These are phyloP conservation scores for Morbakka virulenta DNA, from an alignment of 30 jellyfish, hydroid and myxozoan species.

Conservation along the genomic window DNA sequence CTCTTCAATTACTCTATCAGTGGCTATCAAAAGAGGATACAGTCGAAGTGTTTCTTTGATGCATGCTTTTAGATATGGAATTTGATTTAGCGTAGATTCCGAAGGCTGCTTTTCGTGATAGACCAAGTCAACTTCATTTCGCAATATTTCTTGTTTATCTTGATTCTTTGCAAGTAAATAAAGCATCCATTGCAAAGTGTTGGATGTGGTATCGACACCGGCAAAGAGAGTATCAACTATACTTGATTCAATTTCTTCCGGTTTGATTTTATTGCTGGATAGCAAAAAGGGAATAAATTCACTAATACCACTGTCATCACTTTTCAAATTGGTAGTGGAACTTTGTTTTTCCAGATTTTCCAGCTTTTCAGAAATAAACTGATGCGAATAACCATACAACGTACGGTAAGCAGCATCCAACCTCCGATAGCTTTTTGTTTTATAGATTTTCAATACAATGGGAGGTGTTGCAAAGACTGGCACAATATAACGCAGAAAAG, in stretches of 20 bases:
- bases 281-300: slow-evolving; percentile 57
- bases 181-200: slow-evolving; percentile 73
- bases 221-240: slow-evolving; percentile 73
- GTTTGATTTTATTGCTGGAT: not conserved
- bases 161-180: slow-evolving; percentile 51
- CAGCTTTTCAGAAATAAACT: slow-evolving; percentile 29
- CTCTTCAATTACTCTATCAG: slow-evolving; percentile 18
- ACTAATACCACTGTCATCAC: not conserved
- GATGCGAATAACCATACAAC: slow-evolving; percentile 30
- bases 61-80: slow-evolving; percentile 27
- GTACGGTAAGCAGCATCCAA: slow-evolving; percentile 26
- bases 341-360: slow-evolving; percentile 3
- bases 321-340: not conserved
- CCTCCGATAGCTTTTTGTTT: slow-evolving; percentile 24
- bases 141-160: slow-evolving; percentile 29
- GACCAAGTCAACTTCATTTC: slow-evolving; percentile 17
- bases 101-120: not conserved
- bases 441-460: not conserved
- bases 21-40: slow-evolving; percentile 33
- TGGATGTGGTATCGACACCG: slow-evolving; percentile 75
- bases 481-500: slow-evolving; percentile 22
- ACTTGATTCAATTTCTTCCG: slow-evolving; percentile 44
- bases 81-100: not conserved
- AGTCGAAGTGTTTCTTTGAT: slow-evolving; percentile 67
- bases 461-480: slow-evolving; percentile 38